Base-by-base conservation (phyloP, 2,888 invertebrate genomes). In the Troides helena region DNA sequence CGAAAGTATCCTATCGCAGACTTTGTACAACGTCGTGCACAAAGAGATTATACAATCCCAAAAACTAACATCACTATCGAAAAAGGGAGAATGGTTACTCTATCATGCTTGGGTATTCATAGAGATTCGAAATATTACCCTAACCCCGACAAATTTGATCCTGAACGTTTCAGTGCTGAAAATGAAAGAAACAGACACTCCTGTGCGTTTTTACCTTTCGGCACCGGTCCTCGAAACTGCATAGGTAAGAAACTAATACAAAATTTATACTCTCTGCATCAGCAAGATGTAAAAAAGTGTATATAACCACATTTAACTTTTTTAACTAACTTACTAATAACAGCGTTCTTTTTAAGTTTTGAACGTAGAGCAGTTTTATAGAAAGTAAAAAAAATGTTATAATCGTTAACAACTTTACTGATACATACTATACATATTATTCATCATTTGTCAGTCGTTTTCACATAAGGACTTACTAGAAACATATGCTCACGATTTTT, bases 1-100 rank as follows among this genome's bases (percentile, higher is more conserved):
- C 82, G 94, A 12, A 81, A 88, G 74, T 90, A 88, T 75, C 90
- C 94, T 0, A 80, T 93, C 8, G 84, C 88, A 1, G 85, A 87
- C 3, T 78, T 85, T 5, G 74, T 90, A 5, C 85, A 83, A 63
- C 81, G 92, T 36, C 77, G 78, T 30, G 88, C 88, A 23, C 74
- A 74, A 46, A 72, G 73, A 18, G 77, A 81, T 36, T 91, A 30
- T 72, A 77, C 73, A 53, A 71, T 91, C 60, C 89, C 88, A 3
- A 86, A 81, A 0, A 86, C 86, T 4, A 77, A 86, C 68, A 36
- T 87, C 0, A 75, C 76, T 0, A 72, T 92, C 21, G 78, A 86
- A 53, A 87, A 88, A 71, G 87, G 84, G 0, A 76, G 76, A 12
- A 76, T 77, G 1, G 77, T 91, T 4, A 36, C 84, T 0, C 72